Percentiles rank a stretch among this genome's conserved stretches.
phyloP scores from a whole-genome alignment of 2,113 vertebrate genomes.

The Emydocephalus ijimae region DNA sequence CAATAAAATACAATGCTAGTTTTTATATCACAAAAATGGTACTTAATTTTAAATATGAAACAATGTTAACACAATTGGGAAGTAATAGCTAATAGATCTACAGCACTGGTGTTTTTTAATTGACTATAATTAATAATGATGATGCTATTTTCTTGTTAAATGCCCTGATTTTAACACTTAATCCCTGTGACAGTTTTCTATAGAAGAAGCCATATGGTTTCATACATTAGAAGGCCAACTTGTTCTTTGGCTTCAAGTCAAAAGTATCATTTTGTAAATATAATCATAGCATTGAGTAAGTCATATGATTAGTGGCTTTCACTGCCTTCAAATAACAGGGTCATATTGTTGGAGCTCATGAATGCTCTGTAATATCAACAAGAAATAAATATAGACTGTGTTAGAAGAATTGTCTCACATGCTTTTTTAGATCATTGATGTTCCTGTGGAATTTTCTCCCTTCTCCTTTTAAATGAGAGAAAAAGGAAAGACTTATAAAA shows the following conservation, averaged over 20 bases:
- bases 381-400: neutral
- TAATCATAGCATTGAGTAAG: neutral
- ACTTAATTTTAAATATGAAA: neutral
- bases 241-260: rapidly evolving
- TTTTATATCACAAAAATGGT: neutral
- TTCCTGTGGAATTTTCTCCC: neutral
- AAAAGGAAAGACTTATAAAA: neutral
- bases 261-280: constrained; percentile 15
- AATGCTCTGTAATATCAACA: rapidly evolving
- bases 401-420: neutral
- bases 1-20: neutral
- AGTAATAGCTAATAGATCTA: neutral
- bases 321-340: constrained; percentile 1
- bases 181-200: rapidly evolving
- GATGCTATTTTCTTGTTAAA: rapidly evolving
- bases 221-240: neutral
- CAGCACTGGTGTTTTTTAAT: neutral
- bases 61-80: neutral
- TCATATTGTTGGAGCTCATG: constrained; percentile 34
- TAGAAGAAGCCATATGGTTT: neutral
- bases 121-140: neutral
- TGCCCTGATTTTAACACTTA: neutral
- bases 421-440: neutral
- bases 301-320: constrained; percentile 3
- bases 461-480: neutral